phyloP scores from a whole-genome alignment of 92 coral and sea anemone species.

The Desmophyllum pertusum region DNA sequence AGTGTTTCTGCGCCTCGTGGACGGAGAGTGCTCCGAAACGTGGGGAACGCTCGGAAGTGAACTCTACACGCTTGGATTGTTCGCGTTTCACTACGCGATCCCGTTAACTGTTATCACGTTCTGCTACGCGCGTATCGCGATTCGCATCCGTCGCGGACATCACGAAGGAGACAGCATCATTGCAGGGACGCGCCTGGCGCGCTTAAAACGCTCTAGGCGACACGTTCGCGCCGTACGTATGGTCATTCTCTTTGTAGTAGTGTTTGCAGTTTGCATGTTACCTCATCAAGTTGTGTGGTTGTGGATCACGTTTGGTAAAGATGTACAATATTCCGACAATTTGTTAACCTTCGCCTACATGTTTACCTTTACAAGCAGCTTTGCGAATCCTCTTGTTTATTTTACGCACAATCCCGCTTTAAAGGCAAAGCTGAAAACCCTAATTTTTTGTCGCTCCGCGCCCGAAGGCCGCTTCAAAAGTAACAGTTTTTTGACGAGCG shows the following conservation, averaged over 20 bases:
- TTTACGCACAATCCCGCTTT: constrained; percentile 42
- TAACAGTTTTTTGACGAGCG: not conserved
- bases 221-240: constrained; percentile 72
- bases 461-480: not conserved
- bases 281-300: constrained; percentile 87
- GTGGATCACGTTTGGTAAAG: constrained; percentile 58
- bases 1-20: constrained; percentile 47
- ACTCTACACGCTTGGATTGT: constrained; percentile 61
- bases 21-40: constrained; percentile 67
- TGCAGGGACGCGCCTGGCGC: constrained; percentile 62
- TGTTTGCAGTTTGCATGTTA: constrained; percentile 85
- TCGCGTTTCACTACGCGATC: constrained; percentile 67
- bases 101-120: constrained; percentile 64
- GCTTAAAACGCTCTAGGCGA: constrained; percentile 51
- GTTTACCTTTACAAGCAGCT: constrained; percentile 78
- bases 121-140: constrained; percentile 68
- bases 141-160: constrained; percentile 57
- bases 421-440: not conserved
- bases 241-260: constrained; percentile 68
- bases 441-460: constrained; percentile 9
- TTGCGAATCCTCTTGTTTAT: constrained; percentile 79
- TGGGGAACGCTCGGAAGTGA: constrained; percentile 57
- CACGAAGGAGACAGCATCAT: constrained; percentile 45
- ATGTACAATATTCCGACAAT: constrained; percentile 19
- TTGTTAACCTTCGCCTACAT: constrained; percentile 70